These are phyloP conservation scores for Anas platyrhynchos DNA, from an alignment of 2,113 vertebrate genomes.

Conservation along the genomic window DNA sequence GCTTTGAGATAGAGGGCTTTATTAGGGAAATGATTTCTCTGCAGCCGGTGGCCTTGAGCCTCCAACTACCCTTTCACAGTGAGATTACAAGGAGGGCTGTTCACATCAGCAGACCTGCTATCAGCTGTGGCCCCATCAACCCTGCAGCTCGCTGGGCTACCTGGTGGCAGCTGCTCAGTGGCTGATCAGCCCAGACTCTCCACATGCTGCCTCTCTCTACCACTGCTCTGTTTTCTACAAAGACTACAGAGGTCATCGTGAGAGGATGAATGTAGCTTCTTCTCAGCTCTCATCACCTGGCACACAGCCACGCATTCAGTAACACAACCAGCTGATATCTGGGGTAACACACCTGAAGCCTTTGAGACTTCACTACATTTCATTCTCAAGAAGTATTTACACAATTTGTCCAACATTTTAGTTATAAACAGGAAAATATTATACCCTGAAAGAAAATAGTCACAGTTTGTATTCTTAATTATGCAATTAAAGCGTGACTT, in stretches of 20 bases:
- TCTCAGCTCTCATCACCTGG: neutral
- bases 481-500: neutral
- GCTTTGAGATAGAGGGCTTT: rapidly evolving
- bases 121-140: rapidly evolving
- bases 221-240: neutral
- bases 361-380: neutral
- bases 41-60: neutral
- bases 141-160: neutral
- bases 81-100: neutral
- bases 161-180: neutral
- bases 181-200: neutral
- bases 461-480: neutral
- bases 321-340: neutral
- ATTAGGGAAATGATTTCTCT: neutral
- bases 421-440: neutral
- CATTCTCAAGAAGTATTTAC: neutral
- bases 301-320: neutral
- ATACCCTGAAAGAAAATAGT: neutral
- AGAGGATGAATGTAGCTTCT: neutral
- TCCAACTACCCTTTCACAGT: too few relatives aligned
- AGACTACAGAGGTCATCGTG: neutral
- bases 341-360: neutral
- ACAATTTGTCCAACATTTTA: neutral
- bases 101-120: neutral
- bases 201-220: rapidly evolving